Evolutionary conservation across 2,797 vertebrate genomes (phyloP).

Genomic region (Macrochelys suwanniensis): DNA sequence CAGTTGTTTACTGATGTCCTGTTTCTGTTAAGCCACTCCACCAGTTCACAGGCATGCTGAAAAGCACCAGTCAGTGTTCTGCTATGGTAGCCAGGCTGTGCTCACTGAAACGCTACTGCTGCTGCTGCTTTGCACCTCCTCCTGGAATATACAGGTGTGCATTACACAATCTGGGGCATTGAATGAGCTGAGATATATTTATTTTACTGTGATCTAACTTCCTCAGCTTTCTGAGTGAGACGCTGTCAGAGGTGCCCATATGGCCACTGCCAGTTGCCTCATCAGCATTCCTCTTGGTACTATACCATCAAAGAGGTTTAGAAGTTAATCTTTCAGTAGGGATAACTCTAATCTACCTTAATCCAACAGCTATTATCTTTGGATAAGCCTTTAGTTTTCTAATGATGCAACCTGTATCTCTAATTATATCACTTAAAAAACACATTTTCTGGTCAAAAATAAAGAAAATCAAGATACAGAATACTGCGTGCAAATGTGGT

Average conservation of each 20-base stretch:
- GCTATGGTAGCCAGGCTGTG: background rate
- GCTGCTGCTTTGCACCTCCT: background rate
- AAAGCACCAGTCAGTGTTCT: background rate
- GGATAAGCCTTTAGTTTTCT: background rate
- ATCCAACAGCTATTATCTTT: background rate
- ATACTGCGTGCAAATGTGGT: too few relatives aligned
- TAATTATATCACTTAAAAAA: background rate
- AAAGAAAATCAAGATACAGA: too few relatives aligned
- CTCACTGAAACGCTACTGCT: background rate
- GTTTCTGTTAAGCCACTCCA: background rate
- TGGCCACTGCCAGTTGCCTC: background rate
- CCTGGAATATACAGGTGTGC: background rate
- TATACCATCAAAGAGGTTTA: background rate
- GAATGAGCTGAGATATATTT: background rate
- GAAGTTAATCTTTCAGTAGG: background rate
- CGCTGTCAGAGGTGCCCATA: background rate
- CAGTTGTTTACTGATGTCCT: background rate
- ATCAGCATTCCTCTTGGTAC: background rate
- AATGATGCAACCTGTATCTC: background rate
- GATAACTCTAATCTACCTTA: background rate
- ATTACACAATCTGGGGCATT: background rate
- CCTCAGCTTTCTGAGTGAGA: background rate
- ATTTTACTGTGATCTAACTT: background rate
- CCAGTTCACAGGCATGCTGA: background rate
- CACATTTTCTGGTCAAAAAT: too few relatives aligned